Evolutionary conservation across 2,888 invertebrate genomes (phyloP), one percentile per base, ranked within the genome.

Genomic region (Acanthosepion lycidas): DNA sequence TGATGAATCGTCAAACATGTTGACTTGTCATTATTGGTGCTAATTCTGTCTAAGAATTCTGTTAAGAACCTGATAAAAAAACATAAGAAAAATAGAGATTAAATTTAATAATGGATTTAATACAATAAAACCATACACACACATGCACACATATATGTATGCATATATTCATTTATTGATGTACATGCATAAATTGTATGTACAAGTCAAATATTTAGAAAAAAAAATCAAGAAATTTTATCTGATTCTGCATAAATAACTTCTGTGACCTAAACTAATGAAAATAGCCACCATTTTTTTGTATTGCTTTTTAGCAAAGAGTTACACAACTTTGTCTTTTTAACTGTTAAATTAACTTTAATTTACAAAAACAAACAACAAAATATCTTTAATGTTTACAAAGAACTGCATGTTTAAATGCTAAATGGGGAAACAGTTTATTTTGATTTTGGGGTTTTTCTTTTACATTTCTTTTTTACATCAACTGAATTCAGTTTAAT

Each of bases 241-340:
- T 78, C n/a, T 78, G 78, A 78, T 78, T n/a, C n/a, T 78, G 33
- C 15, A 15, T 78, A 78, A 78, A 78, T 78, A 78, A 33, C n/a
- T 78, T 78, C 78, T 78, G 78, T 78, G n/a, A 78, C 78, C n/a
- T n/a, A 78, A 78, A 78, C 78, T 78, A 78, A 78, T 78, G 78
- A n/a, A 78, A 78, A 78, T n/a, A 18, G 78, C n/a, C 33, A 78
- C 0, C 18, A 78, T 15, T 33, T 33, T 78, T 78, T 78, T 78
- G 15, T 78, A 15, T 78, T 33, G 5, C 9, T 78, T 78, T 78
- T 78, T 15, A 78, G 2, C n/a, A n/a, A 33, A 33, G 78, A 78
- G n/a, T 78, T 78, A 33, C n/a, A 78, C 78, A 78, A 78, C n/a
- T 78, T 78, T 33, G 78, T 78, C 78, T 78, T 78, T 78, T 78